Conservation (phyloP, 2,797 vertebrate genomes). For the Xiphophorus birchmanni region DNA sequence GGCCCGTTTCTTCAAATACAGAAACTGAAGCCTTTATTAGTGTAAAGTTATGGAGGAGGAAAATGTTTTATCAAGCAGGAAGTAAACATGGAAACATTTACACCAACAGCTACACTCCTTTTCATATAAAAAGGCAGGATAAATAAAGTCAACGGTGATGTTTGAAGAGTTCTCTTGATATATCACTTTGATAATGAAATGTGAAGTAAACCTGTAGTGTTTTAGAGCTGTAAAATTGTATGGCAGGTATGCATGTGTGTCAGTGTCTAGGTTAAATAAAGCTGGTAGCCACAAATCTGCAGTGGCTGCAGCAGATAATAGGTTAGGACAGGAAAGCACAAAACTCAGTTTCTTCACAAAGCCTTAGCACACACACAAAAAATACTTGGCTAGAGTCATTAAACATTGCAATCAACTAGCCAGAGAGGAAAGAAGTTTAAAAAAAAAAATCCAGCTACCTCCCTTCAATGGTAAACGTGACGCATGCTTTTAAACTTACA, state of each 20-base stretch:
- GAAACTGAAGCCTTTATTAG: not conserved
- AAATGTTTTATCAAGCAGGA: not conserved
- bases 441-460: slow-evolving; percentile 24
- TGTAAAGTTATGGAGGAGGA: not conserved
- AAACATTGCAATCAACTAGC: slow-evolving; percentile 39
- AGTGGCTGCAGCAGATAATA: slow-evolving; percentile 36
- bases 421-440: slow-evolving; percentile 32
- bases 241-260: slow-evolving; percentile 32
- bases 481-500: not conserved
- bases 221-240: not conserved
- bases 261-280: slow-evolving; percentile 41
- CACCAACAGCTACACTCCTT: too few species aligned
- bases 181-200: not conserved
- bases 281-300: slow-evolving; percentile 58
- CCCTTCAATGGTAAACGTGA: slow-evolving; percentile 6
- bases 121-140: not conserved
- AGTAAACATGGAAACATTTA: not conserved
- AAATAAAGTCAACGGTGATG: not conserved
- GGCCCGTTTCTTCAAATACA: not conserved
- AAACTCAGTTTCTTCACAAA: slow-evolving; percentile 29
- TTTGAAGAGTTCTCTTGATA: not conserved
- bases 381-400: slow-evolving; percentile 23
- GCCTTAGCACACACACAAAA: slow-evolving; percentile 20
- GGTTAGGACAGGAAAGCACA: slow-evolving; percentile 30
- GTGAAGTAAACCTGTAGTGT: not conserved